A percentile compares a stretch with the other conserved stretches of the same genome.
These are phyloP conservation scores for Leuciscus idus DNA, from an alignment of 2,113 vertebrate genomes.

Conservation along the genomic window DNA sequence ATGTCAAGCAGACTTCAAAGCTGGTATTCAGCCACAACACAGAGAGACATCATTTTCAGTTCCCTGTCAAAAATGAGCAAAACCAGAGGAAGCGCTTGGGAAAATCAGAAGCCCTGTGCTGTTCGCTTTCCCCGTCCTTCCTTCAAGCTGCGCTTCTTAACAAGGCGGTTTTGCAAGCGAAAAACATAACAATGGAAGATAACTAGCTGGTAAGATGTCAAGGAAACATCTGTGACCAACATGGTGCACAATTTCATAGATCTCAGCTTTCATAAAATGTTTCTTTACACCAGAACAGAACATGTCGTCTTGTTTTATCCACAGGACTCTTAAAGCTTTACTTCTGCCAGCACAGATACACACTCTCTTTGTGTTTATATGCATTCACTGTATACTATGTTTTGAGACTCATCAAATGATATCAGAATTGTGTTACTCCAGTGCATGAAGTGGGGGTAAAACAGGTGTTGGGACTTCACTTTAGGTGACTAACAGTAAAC, in stretches of 20 bases:
- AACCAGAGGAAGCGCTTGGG: conserved; percentile 18
- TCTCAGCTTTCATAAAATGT: background rate
- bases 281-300: conserved; percentile 11
- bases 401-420: background rate
- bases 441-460: background rate
- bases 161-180: conserved; percentile 3
- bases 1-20: conserved; percentile 17
- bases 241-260: conserved; percentile 2
- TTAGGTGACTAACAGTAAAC: background rate
- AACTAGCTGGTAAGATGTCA: conserved; percentile 28
- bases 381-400: background rate
- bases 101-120: conserved; percentile 25
- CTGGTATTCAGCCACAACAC: conserved; percentile 22
- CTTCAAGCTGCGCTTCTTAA: conserved; percentile 12
- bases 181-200: conserved; percentile 26
- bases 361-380: background rate
- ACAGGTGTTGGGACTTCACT: background rate
- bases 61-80: background rate
- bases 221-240: conserved; percentile 22
- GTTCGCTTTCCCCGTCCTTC: background rate
- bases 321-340: conserved; percentile 16
- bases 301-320: background rate
- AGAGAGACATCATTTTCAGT: conserved; percentile 1
- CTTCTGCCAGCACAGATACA: background rate
- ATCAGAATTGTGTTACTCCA: background rate